Evolutionary conservation across 2,888 invertebrate genomes (phyloP).

Genomic region (Himalopsyche tibetana): DNA sequence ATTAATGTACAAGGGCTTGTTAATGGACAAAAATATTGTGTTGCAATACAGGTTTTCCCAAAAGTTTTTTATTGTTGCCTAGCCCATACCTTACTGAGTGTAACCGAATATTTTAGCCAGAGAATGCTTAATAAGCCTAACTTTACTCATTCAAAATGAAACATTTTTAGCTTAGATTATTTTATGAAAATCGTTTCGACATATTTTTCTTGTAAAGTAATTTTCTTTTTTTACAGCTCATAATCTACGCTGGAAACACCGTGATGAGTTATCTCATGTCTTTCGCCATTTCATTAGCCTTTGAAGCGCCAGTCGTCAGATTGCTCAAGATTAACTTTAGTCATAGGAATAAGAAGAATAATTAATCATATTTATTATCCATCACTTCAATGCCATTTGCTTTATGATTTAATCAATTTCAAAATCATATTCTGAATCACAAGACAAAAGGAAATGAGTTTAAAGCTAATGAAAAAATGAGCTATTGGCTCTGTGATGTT

Average conservation of each 20-base stretch:
- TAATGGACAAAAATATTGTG: slow-evolving; percentile 1
- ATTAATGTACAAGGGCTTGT: slow-evolving; percentile 39
- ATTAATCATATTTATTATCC: not conserved
- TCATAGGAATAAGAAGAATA: slow-evolving; percentile 24
- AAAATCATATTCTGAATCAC: too few species aligned
- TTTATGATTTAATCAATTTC: too few species aligned
- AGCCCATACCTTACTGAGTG: too few species aligned
- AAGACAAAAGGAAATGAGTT: too few species aligned
- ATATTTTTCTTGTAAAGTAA: not conserved
- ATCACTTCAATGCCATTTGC: too few species aligned
- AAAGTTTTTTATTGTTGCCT: not conserved
- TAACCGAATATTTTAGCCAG: too few species aligned
- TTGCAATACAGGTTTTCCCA: not conserved
- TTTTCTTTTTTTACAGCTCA: slow-evolving; percentile 73
- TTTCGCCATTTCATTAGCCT: slow-evolving; percentile 85
- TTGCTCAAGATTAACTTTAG: slow-evolving; percentile 82
- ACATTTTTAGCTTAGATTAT: too few species aligned
- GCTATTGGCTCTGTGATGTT: too few species aligned
- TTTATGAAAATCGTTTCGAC: too few species aligned
- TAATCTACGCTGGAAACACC: slow-evolving; percentile 85
- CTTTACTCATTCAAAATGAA: too few species aligned
- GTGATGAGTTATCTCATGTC: slow-evolving; percentile 86
- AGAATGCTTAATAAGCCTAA: too few species aligned
- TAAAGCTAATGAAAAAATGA: too few species aligned
- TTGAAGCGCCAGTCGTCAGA: slow-evolving; percentile 89